Conservation (phyloP, 2,113 vertebrate genomes). For the Cranoglanis bouderius region DNA sequence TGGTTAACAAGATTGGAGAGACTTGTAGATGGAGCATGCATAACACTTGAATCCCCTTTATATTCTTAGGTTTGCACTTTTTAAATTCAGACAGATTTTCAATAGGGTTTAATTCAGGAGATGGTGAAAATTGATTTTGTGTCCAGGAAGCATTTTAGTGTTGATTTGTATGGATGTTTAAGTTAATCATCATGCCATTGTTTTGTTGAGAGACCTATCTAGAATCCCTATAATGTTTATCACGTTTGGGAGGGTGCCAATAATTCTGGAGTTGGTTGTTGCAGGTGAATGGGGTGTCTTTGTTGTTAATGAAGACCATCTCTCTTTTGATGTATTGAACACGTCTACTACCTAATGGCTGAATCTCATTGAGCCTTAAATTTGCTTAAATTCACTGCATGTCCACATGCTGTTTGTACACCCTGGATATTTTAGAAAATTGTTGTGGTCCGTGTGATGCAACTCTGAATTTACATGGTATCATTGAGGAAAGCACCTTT, state of each 20-base stretch:
- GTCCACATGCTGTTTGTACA: neutral
- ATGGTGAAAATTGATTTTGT: neutral
- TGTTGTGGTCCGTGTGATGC: neutral
- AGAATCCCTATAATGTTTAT: neutral
- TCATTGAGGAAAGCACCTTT: neutral
- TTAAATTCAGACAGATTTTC: neutral
- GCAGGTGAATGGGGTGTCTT: neutral
- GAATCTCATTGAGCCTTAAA: neutral
- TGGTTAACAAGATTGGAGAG: neutral
- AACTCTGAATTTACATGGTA: neutral
- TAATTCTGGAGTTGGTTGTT: neutral
- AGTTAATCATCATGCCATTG: neutral
- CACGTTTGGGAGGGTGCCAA: neutral
- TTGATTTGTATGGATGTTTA: neutral
- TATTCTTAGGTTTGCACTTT: neutral
- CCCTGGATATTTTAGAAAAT: neutral
- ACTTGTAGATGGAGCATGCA: neutral
- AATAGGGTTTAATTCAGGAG: neutral
- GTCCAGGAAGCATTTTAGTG: neutral
- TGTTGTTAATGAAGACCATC: conserved; percentile 23
- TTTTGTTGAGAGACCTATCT: neutral
- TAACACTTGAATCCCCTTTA: neutral
- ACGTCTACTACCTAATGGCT: conserved; percentile 23
- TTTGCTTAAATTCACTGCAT: conserved; percentile 25
- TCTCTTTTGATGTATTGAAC: neutral